These are phyloP conservation scores for Neotragus pygmaeus DNA, from an alignment of 2,113 vertebrate species.

Conservation along the genomic window DNA sequence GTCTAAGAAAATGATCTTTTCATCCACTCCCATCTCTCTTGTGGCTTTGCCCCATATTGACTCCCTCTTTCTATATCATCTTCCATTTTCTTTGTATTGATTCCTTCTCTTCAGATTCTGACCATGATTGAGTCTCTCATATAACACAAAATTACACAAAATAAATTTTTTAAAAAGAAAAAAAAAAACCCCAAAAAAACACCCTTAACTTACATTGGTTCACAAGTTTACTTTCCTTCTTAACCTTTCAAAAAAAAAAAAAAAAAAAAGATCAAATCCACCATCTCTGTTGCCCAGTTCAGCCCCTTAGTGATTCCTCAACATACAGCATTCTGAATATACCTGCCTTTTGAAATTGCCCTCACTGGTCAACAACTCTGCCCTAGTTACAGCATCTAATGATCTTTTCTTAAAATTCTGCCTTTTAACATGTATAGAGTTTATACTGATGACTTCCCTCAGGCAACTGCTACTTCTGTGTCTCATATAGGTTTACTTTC, in stretches of 20 bases:
- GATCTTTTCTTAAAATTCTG: background rate
- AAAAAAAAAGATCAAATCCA: background rate
- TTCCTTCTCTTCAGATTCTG: conserved; percentile 5
- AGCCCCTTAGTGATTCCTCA: background rate
- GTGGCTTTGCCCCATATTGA: background rate
- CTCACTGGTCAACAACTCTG: background rate
- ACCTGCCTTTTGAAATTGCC: background rate
- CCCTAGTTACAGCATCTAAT: background rate
- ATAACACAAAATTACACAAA: conserved; percentile 6
- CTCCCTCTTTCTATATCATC: background rate
- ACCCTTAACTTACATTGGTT: background rate
- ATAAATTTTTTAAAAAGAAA: background rate
- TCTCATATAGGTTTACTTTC: background rate
- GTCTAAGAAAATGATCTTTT: background rate
- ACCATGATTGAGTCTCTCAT: background rate
- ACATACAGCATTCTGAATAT: background rate
- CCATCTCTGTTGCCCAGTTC: background rate
- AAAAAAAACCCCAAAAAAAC: background rate
- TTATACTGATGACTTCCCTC: background rate
- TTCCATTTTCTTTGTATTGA: conserved; percentile 4
- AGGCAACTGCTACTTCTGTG: background rate
- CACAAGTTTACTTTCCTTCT: background rate
- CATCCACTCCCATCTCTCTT: background rate
- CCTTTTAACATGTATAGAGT: background rate
- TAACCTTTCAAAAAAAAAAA: background rate